phyloP scores from a whole-genome alignment of 2,888 invertebrate genomes.

The Zygaena filipendulae region DNA sequence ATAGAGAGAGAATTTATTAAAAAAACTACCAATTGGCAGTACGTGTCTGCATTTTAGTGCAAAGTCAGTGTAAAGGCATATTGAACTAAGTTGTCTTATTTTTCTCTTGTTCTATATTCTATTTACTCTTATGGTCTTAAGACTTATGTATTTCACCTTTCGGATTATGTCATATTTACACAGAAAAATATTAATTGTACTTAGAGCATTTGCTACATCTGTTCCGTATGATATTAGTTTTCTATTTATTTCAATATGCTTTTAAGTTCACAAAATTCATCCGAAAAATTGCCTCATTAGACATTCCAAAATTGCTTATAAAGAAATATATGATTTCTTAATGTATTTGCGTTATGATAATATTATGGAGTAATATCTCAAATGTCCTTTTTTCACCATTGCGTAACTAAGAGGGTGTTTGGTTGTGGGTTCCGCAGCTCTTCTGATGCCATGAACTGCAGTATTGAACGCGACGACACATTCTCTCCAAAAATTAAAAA shows the following conservation, averaged over 20 bases:
- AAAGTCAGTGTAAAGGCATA: constrained; percentile 56
- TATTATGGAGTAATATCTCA: constrained; percentile 41
- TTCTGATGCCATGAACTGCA: constrained; percentile 62
- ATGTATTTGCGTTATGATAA: constrained; percentile 3
- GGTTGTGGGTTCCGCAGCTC: constrained; percentile 68
- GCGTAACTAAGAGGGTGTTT: constrained; percentile 63
- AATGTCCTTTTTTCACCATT: constrained; percentile 39
- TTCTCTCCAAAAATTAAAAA: constrained; percentile 68
- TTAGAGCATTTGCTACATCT: neutral
- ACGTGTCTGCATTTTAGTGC: constrained; percentile 71
- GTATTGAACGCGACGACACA: constrained; percentile 60
- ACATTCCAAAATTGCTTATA: constrained; percentile 28
- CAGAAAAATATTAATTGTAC: too few relatives aligned
- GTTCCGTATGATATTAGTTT: neutral
- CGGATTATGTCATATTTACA: too few relatives aligned
- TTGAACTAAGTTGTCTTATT: constrained; percentile 45
- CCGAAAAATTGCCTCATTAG: constrained; percentile 38
- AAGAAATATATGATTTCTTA: constrained; percentile 12
- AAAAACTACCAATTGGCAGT: constrained; percentile 63
- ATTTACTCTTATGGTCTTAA: constrained; percentile 13
- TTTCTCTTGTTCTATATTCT: constrained; percentile 10
- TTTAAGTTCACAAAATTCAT: constrained; percentile 51
- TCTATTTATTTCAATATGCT: constrained; percentile 63
- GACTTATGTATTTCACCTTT: constrained; percentile 16
- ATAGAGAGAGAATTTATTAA: too few relatives aligned